Evolutionary conservation across 2,888 invertebrate species (phyloP), one percentile per base, ranked within the genome.

Genomic region (Bembecia ichneumoniformis): DNA sequence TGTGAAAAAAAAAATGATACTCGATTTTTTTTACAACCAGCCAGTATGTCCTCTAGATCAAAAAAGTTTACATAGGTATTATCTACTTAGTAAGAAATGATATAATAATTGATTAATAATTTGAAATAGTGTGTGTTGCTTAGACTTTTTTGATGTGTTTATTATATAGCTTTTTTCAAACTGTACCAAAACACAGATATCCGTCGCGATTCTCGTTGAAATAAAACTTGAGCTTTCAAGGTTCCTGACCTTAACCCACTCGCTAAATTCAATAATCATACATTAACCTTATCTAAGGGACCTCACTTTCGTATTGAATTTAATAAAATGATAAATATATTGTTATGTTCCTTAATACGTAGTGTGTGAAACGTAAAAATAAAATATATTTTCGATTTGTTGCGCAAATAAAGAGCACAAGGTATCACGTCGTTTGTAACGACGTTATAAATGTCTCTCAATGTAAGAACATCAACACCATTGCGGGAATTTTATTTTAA

Each of bases 101-200:
- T n/a, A n/a, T n/a, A n/a, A n/a, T n/a, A n/a, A n/a, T n/a, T n/a
- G n/a, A n/a, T n/a, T n/a, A n/a, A n/a, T n/a, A n/a, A n/a, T n/a
- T n/a, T n/a, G n/a, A n/a, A n/a, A n/a, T n/a, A n/a, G n/a, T n/a
- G n/a, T n/a, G n/a, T n/a, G n/a, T n/a, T n/a, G n/a, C n/a, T n/a
- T n/a, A n/a, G n/a, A n/a, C n/a, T n/a, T n/a, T n/a, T n/a, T n/a
- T n/a, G n/a, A n/a, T n/a, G n/a, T n/a, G n/a, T n/a, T n/a, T n/a
- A n/a, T n/a, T n/a, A n/a, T n/a, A n/a, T n/a, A n/a, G 28, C 28
- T 28, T 28, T 28, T 28, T 28, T 28, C 28, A 28, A 35, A 66
- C 74, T 35, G 49, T 82, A 78, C 74, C 60, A 46, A 68, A 70
- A 70, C 68, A 68, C 71, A 75, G 74, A 74, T 73, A 74, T 71